Evolutionary conservation across 2,888 invertebrate genomes (phyloP).

Genomic region (Nemurella pictetii): DNA sequence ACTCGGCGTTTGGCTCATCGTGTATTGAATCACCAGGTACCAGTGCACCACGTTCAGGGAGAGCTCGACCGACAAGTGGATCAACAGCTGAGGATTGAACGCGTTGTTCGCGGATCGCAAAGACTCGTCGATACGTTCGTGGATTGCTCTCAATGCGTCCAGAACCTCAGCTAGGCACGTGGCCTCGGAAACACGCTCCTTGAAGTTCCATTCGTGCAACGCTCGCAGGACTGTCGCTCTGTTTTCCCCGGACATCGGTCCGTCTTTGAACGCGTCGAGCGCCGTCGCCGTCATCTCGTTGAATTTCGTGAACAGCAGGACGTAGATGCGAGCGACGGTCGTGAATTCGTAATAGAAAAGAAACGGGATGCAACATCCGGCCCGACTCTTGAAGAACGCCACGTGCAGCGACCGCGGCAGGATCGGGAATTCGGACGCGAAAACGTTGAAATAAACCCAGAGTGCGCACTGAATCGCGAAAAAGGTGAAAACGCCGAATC

Average conservation of each 20-base stretch:
- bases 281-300: neutral
- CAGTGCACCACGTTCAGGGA: neutral
- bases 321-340: neutral
- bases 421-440: too few species aligned
- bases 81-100: conserved; percentile 5
- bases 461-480: neutral
- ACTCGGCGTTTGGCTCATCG: neutral
- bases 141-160: neutral
- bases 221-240: too few species aligned
- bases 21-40: conserved; percentile 15
- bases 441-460: neutral
- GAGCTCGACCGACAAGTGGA: conserved; percentile 3
- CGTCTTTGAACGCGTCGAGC: neutral
- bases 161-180: neutral
- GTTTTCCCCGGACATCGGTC: neutral
- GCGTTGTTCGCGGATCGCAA: neutral
- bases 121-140: neutral
- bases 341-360: conserved; percentile 12
- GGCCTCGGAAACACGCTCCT: neutral
- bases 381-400: neutral
- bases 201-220: neutral
- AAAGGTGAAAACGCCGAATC: neutral
- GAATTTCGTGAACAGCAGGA: neutral
- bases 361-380: neutral
- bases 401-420: neutral